Evolutionary conservation across 2,888 invertebrate species (phyloP), one percentile per base, ranked within the genome.

Genomic region (Metopia argyrocephala): DNA sequence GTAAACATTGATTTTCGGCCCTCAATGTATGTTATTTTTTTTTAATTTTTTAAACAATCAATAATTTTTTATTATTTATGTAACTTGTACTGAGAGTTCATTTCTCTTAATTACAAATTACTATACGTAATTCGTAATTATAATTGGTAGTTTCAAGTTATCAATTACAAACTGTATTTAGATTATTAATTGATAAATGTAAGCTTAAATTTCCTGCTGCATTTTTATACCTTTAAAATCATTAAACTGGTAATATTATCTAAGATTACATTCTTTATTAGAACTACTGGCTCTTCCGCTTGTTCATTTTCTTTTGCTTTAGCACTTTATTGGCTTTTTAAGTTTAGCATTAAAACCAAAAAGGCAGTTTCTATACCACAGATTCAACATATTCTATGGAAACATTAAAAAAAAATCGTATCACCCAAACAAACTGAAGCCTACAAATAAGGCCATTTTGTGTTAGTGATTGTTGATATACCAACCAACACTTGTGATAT

Each of bases 261-360:
- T 1, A 38, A 38, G 38, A 38, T 15, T 38, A 15, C 38, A 38
- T 38, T 38, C 38, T 38, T 38, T 38, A 1, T 38, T 12, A 38
- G 38, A 38, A 38, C 15, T 9, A 12, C 38, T 38, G 38, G n/a
- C 5, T 25, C 4, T 20, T 20, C 7, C 15, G 4, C 4, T 56
- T 76, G 20, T 31, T 23, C 48, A 31, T 56, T 61, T 66, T 3
- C 21, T 61, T 3, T 50, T 25, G 20, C 28, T 15, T 38, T 38
- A 15, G 15, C 31, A 52, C 52, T 61, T 74, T 59, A 69, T 76
- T 80, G 68, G 73, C 73, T 69, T 73, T 69, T 66, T 71, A 69
- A 56, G 38, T 54, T 27, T 25, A 56, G n/a, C 28, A 68, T 48
- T 25, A 38, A 62, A 31, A 46, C 4, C 38, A 15, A 27, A 59